A percentile compares a stretch with the other conserved stretches of the same genome.
Conservation (phyloP, 2,888 invertebrate species). For the Sepioteuthis lessoniana region DNA sequence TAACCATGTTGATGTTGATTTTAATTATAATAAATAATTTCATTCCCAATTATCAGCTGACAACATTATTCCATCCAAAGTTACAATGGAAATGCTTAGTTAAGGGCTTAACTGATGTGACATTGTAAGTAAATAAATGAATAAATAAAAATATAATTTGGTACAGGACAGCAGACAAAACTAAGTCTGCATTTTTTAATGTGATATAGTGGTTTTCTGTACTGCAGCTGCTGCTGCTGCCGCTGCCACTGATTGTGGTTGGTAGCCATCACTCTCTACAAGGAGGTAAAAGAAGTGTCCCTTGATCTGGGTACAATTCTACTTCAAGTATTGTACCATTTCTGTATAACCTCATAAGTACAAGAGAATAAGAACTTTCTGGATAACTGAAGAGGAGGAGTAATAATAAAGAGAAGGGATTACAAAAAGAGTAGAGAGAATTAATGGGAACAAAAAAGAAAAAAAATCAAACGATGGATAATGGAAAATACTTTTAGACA, state of each 20-base stretch:
- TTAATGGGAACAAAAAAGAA: neutral
- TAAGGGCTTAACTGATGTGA: neutral
- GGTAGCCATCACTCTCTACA: neutral
- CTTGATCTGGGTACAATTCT: slow-evolving; percentile 15
- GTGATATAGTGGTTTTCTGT: neutral
- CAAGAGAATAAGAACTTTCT: slow-evolving; percentile 21
- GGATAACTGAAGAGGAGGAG: neutral
- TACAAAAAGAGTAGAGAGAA: neutral
- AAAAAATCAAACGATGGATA: neutral
- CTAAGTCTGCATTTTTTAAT: too few relatives aligned
- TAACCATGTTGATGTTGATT: slow-evolving; percentile 4
- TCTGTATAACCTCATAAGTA: neutral
- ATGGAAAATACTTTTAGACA: neutral
- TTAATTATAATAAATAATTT: neutral
- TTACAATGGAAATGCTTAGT: neutral
- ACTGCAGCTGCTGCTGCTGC: neutral
- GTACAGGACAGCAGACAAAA: neutral
- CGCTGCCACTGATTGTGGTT: too few relatives aligned
- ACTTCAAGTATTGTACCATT: slow-evolving; percentile 33
- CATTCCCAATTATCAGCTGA: neutral
- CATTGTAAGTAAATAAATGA: neutral
- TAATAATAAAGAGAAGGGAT: neutral
- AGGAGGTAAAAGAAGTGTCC: neutral
- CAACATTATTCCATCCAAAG: neutral
- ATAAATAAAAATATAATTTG: neutral